phyloP scores from a whole-genome alignment of 2,113 vertebrate genomes.

The Limanda limanda region DNA sequence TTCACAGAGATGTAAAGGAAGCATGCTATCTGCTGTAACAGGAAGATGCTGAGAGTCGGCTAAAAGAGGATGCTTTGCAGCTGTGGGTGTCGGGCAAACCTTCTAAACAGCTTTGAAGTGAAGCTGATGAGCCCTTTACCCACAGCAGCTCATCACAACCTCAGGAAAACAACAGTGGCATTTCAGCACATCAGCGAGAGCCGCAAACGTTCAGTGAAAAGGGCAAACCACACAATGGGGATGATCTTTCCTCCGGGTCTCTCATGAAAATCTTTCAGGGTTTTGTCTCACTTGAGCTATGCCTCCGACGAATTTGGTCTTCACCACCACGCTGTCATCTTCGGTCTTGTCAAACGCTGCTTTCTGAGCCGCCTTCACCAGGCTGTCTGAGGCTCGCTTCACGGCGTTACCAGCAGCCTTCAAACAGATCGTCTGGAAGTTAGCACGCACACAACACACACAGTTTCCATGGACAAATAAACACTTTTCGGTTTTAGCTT shows the following conservation, averaged over 20 bases:
- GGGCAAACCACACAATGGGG: slow-evolving; percentile 39
- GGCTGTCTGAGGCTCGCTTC: slow-evolving; percentile 96
- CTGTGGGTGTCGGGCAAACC: slow-evolving; percentile 31
- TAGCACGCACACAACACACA: neutral
- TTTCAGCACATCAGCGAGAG: slow-evolving; percentile 38
- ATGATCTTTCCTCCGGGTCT: slow-evolving; percentile 12
- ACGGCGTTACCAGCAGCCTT: slow-evolving; percentile 98
- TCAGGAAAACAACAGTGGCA: slow-evolving; percentile 43
- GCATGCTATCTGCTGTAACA: slow-evolving; percentile 3
- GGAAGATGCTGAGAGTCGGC: slow-evolving; percentile 19
- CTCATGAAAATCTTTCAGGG: slow-evolving; percentile 4
- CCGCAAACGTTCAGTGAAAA: slow-evolving; percentile 44
- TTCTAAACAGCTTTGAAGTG: slow-evolving; percentile 62
- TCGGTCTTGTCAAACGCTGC: slow-evolving; percentile 95
- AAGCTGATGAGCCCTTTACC: slow-evolving; percentile 49
- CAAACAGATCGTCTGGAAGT: slow-evolving; percentile 21
- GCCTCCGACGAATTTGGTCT: slow-evolving; percentile 98
- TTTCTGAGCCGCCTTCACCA: slow-evolving; percentile 98
- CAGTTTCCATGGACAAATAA: neutral
- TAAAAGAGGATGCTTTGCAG: slow-evolving; percentile 28
- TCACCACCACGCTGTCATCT: slow-evolving; percentile 94
- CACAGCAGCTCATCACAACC: slow-evolving; percentile 41
- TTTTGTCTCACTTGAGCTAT: slow-evolving; percentile 92
- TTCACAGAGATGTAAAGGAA: slow-evolving; percentile 38
- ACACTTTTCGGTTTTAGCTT: neutral